Conservation (phyloP, 35 echinoderm and acorn worm species). For the Lytechinus pictus region DNA sequence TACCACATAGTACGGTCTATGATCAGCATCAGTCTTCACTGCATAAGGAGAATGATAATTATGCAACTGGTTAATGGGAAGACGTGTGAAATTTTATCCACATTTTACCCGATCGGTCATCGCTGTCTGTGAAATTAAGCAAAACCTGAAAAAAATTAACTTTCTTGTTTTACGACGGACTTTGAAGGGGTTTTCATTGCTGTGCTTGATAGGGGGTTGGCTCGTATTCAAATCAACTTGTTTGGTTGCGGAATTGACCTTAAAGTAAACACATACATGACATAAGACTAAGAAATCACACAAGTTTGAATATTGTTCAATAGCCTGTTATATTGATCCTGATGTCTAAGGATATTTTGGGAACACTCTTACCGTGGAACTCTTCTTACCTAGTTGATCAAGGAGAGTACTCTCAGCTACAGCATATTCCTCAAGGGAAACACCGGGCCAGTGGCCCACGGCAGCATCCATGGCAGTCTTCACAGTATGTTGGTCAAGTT, state of each 20-base stretch:
- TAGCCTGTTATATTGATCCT: too few relatives aligned
- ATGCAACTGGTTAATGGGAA: neutral
- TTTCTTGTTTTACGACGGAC: too few relatives aligned
- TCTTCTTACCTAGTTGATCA: neutral
- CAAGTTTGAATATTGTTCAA: too few relatives aligned
- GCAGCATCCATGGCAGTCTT: neutral
- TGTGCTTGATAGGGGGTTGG: too few relatives aligned
- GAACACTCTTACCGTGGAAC: neutral
- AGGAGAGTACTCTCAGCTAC: conserved; percentile 50
- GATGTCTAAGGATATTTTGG: neutral
- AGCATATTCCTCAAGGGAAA: conserved; percentile 24
- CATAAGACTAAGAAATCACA: too few relatives aligned
- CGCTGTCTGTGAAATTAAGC: neutral
- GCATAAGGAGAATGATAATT: neutral
- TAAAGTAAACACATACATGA: too few relatives aligned
- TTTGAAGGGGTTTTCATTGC: too few relatives aligned
- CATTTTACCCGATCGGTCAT: neutral
- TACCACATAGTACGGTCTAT: neutral
- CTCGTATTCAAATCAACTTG: too few relatives aligned
- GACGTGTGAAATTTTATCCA: neutral
- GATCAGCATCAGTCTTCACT: neutral
- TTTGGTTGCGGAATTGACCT: too few relatives aligned
- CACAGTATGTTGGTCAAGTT: neutral
- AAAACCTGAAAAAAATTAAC: neutral
- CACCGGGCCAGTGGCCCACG: neutral